These are phyloP conservation scores for Albula goreensis DNA, from an alignment of 2,113 vertebrate species.

Conservation along the genomic window DNA sequence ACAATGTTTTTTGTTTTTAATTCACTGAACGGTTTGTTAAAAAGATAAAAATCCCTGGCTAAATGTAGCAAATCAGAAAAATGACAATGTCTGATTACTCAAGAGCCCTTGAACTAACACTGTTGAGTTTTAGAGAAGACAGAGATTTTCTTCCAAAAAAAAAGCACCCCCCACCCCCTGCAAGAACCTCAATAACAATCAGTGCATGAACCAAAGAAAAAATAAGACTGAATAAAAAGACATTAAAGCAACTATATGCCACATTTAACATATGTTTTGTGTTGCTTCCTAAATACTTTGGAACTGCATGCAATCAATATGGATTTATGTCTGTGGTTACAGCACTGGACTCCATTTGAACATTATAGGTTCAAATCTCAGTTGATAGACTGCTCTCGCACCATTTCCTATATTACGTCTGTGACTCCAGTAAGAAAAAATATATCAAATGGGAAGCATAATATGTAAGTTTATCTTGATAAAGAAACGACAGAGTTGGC, in stretches of 20 bases:
- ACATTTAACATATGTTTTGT: not conserved
- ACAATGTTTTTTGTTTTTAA: not conserved
- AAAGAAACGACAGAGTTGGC: not conserved
- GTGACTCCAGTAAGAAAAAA: not conserved
- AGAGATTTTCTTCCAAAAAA: slow-evolving; percentile 1
- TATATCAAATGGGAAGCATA: not conserved
- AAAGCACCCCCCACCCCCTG: not conserved
- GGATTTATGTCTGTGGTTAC: not conserved
- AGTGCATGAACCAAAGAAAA: not conserved
- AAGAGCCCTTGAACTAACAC: slow-evolving; percentile 72
- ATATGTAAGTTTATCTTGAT: not conserved
- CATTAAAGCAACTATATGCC: not conserved
- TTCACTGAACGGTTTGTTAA: slow-evolving; percentile 26
- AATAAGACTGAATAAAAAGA: not conserved
- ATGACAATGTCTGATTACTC: slow-evolving; percentile 49
- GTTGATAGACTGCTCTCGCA: not conserved
- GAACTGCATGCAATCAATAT: not conserved
- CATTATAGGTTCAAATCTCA: not conserved
- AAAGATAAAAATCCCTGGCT: slow-evolving; percentile 51
- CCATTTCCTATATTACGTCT: not conserved
- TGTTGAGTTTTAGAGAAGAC: slow-evolving; percentile 49
- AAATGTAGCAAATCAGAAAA: slow-evolving; percentile 53
- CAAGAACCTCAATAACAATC: not conserved
- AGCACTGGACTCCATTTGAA: not conserved
- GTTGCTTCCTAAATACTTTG: not conserved